phyloP scores from a whole-genome alignment of 2,888 invertebrate species.

The Acleris cristana region DNA sequence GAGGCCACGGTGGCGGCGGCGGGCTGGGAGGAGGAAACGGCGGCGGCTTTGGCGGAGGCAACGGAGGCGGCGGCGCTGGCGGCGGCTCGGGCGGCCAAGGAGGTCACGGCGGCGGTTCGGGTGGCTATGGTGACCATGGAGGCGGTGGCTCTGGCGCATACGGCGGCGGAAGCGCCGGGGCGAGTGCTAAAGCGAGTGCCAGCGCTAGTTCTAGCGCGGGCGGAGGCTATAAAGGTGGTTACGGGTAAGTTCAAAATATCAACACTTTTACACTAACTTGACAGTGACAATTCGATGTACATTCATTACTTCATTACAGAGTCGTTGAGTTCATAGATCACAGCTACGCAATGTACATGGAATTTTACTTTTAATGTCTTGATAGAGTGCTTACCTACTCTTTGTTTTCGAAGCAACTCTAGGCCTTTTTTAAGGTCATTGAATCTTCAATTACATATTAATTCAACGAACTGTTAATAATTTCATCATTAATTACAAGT shows the following conservation, averaged over 20 bases:
- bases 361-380: too few species aligned
- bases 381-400: too few species aligned
- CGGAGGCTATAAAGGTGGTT: conserved; percentile 49
- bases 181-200: conserved; percentile 39
- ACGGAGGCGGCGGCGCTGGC: conserved; percentile 42
- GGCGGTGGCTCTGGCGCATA: conserved; percentile 19
- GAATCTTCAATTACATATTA: too few species aligned
- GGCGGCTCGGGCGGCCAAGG: conserved; percentile 42
- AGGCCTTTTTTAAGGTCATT: too few species aligned
- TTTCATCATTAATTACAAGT: too few species aligned
- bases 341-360: too few species aligned
- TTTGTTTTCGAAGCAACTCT: too few species aligned
- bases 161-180: conserved; percentile 39
- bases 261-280: too few species aligned
- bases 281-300: too few species aligned
- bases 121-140: conserved; percentile 16
- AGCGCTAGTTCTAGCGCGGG: conserved; percentile 45
- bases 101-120: conserved; percentile 44
- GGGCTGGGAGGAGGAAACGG: conserved; percentile 46
- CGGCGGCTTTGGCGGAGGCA: conserved; percentile 38
- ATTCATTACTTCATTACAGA: too few species aligned
- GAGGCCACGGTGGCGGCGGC: conserved; percentile 43
- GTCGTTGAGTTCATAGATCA: too few species aligned
- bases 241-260: conserved; percentile 50
- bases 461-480: too few species aligned